Evolutionary conservation across 37 sponge, comb jelly and placozoan species (phyloP).

Genomic region (Haliclona indistincta): DNA sequence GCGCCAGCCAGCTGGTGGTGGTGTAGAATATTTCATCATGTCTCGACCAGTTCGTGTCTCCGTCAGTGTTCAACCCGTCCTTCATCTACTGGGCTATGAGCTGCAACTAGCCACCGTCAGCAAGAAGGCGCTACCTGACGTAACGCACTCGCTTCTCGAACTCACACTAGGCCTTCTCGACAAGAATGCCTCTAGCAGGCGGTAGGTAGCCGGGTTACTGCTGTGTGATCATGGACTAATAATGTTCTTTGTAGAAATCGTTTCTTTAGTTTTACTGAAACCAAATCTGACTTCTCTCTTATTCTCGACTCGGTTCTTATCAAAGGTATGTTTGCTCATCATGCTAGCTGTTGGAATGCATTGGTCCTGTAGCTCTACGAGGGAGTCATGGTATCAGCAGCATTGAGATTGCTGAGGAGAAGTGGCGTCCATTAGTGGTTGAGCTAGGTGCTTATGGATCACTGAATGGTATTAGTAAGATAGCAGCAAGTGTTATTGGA

Average conservation of each 20-base stretch:
- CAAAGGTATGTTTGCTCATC: conserved; percentile 42
- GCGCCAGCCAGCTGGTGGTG: too few relatives aligned
- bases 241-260: conserved; percentile 30
- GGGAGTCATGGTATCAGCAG: background rate
- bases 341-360: too few relatives aligned
- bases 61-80: conserved; percentile 12
- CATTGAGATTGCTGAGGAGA: conserved; percentile 10
- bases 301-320: conserved; percentile 50
- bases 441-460: conserved; percentile 64
- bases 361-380: background rate
- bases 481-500: conserved; percentile 53
- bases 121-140: conserved; percentile 22
- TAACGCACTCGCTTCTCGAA: conserved; percentile 51
- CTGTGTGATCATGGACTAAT: background rate
- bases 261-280: conserved; percentile 71
- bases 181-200: conserved; percentile 19
- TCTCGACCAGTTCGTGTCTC: background rate
- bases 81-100: conserved; percentile 46
- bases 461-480: conserved; percentile 51
- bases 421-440: conserved; percentile 61
- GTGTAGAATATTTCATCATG: too few relatives aligned
- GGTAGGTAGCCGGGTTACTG: conserved; percentile 20
- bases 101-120: conserved; percentile 42
- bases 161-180: conserved; percentile 45
- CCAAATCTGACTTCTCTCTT: conserved; percentile 40